Base-by-base conservation (phyloP, 2,797 vertebrate genomes). In the Neopelma chrysocephalum region DNA sequence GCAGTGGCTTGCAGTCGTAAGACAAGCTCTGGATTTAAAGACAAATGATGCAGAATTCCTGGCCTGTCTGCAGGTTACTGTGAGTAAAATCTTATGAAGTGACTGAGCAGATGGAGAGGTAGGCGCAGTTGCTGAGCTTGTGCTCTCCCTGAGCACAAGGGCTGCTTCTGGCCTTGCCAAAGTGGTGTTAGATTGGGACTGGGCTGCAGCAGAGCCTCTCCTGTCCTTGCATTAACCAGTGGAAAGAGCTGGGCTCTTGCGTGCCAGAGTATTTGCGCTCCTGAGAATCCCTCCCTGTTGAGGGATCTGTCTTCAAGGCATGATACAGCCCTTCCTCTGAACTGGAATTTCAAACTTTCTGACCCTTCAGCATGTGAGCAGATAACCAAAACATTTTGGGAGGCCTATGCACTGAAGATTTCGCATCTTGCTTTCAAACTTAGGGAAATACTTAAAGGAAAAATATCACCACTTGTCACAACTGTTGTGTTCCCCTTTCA, bases 391-490 rank as follows among this genome's bases (percentile, higher is more conserved):
- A 66, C 38, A 31, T 62, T 43, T 68, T 51, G 48, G 47, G 27
- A 68, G 75, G 73, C 13, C 27, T 88, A 60, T 38, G 25, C 87
- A 34, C 2, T 62, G 45, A 95, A 96, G 65, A 84, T 58, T 87
- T 85, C 79, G 83, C 54, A 65, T 64, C 22, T 40, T 8, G 5
- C n/a, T 71, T 53, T 77, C 42, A 89, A 83, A 96, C 22, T 83
- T 89, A 78, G 0, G 38, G 57, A 95, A 92, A 93, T 75, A 87
- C 36, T 78, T 91, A 18, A 79, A 71, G 22, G 45, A 83, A 88
- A 89, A 87, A 43, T 69, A 82, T 70, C 75, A 92, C 73, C 56
- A 25, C 81, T 96, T 87, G 82, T 96, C 92, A 81, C 82, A 96
- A 66, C 16, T 68, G 93, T 93, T 77, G 65, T 82, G 69, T 48